These are phyloP conservation scores for Dendrocopos noguchii DNA, from an alignment of 2,113 vertebrate genomes.

Conservation along the genomic window DNA sequence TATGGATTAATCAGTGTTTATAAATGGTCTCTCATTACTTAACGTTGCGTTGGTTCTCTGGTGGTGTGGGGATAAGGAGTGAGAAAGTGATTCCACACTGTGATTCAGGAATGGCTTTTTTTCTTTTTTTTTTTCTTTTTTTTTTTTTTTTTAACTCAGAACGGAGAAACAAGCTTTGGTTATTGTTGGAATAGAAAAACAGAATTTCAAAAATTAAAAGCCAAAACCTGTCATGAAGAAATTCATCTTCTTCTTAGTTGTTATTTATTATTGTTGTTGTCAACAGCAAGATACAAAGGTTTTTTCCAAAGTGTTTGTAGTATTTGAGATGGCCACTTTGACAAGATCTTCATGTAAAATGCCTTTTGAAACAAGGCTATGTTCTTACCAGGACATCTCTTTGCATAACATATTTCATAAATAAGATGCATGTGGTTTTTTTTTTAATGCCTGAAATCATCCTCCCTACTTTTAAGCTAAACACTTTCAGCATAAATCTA, in stretches of 20 bases:
- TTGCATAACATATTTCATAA: slow-evolving; percentile 9
- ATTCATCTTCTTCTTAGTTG: neutral
- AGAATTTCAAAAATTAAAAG: neutral
- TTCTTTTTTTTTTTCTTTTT: neutral
- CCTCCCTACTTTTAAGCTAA: slow-evolving; percentile 17
- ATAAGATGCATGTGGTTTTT: slow-evolving; percentile 12
- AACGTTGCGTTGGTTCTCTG: fast-evolving
- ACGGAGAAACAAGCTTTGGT: neutral
- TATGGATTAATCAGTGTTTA: neutral
- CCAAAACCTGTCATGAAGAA: neutral
- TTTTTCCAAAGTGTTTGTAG: neutral
- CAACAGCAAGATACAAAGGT: neutral
- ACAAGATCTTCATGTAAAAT: slow-evolving; percentile 7
- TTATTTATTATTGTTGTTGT: neutral
- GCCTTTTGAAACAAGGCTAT: slow-evolving; percentile 26
- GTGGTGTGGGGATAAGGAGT: neutral
- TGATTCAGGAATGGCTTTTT: neutral
- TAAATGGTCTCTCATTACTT: neutral
- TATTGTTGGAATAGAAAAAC: neutral
- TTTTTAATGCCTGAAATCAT: slow-evolving; percentile 1
- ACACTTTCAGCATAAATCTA: neutral
- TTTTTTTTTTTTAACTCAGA: neutral
- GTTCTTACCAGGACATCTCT: neutral
- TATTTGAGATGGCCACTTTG: slow-evolving; percentile 2
- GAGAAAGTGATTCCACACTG: neutral